phyloP scores from a whole-genome alignment of 2,797 vertebrate species.

The Syngnathus acus region DNA sequence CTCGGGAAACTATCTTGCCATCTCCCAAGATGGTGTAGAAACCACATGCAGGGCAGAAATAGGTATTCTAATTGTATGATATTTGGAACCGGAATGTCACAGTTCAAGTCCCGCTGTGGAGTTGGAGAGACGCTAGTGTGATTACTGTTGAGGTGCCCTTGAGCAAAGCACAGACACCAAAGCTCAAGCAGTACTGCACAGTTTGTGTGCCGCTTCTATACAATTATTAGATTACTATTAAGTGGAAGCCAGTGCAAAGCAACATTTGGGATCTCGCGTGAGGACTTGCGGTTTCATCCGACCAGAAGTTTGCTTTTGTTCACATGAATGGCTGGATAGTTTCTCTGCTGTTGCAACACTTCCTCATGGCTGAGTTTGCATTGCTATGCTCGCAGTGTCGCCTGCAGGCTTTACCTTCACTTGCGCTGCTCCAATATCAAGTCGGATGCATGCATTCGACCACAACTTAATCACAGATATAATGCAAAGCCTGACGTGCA shows the following conservation, averaged over 20 bases:
- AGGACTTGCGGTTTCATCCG: not conserved
- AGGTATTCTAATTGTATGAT: not conserved
- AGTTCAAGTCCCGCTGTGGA: not conserved
- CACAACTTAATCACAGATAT: not conserved
- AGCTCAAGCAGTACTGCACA: not conserved
- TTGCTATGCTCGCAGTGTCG: not conserved
- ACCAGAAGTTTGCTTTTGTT: slow-evolving; percentile 8
- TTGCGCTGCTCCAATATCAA: not conserved
- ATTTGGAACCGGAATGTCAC: not conserved
- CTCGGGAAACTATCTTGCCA: too few species aligned
- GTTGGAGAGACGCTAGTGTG: not conserved
- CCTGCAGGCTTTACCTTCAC: not conserved
- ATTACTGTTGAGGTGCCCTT: not conserved
- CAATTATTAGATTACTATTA: not conserved
- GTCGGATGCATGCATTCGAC: not conserved
- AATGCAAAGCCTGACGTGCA: not conserved
- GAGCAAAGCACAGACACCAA: not conserved
- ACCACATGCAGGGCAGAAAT: not conserved
- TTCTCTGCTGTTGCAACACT: slow-evolving; percentile 1
- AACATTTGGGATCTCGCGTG: not conserved
- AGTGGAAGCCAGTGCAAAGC: not conserved
- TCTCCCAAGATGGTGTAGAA: too few species aligned
- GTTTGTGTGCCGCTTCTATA: not conserved
- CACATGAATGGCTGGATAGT: slow-evolving; percentile 4
- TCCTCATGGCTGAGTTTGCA: slow-evolving; percentile 1